phyloP scores from a whole-genome alignment of 2,113 vertebrate genomes.

The Corythornis cristatus region DNA sequence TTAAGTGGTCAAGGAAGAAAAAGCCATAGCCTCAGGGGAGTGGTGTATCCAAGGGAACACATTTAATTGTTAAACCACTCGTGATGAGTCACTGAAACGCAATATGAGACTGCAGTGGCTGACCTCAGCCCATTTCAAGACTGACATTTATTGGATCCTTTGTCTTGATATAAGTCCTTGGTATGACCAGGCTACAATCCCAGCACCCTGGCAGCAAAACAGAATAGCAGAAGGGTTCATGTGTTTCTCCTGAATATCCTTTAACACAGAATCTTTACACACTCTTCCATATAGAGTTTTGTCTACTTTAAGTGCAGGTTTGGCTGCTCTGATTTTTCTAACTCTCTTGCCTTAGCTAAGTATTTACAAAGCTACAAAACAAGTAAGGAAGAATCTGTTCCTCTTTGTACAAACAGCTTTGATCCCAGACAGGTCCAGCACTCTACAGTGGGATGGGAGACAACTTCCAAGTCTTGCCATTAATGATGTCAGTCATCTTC shows the following conservation, averaged over 20 bases:
- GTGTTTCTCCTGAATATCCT: not conserved
- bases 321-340: not conserved
- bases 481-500: not conserved
- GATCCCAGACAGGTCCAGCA: not conserved
- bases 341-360: not conserved
- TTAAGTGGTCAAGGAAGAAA: not conserved
- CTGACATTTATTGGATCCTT: not conserved
- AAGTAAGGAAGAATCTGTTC: not conserved
- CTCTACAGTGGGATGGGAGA: not conserved
- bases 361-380: not conserved
- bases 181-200: not conserved
- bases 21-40: not conserved
- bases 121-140: not conserved
- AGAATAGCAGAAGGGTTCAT: not conserved
- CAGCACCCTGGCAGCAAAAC: not conserved
- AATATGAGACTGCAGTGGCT: not conserved
- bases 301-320: not conserved
- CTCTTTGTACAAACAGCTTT: not conserved
- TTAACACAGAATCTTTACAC: not conserved
- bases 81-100: not conserved
- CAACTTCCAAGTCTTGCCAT: not conserved
- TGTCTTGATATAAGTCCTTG: not conserved
- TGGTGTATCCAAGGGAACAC: not conserved
- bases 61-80: not conserved
- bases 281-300: not conserved